Evolutionary conservation across 2,113 vertebrate species (phyloP), one percentile per base, ranked within the genome.

Genomic region (Gymnogyps californianus): DNA sequence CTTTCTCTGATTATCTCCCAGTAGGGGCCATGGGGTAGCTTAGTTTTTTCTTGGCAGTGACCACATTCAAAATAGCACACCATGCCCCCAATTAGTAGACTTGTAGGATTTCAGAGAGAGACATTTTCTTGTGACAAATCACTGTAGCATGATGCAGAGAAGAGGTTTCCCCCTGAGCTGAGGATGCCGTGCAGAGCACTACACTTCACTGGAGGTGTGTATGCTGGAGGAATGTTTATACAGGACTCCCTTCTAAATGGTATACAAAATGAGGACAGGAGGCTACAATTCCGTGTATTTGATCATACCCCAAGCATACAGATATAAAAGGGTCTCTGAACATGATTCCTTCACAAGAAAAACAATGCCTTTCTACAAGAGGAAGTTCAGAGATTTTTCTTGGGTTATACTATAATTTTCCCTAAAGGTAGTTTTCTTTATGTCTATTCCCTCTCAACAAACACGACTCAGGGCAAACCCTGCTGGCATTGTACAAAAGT

Each of bases 1-100:
- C 12, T 31, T 85, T 61, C 34, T 74, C 31, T 83, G 62, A 32
- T 57, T 55, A n/a, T 87, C 87, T 62, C 74, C 61, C 29, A 21
- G 8, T 0, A 47, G 57, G 13, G 5, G 3, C 8, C 13, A 8
- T 6, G 13, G 9, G 16, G 10, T 9, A 42, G 51, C 34, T 44
- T 10, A 9, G 3, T 66, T 81, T 86, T 74, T 47, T 42, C 46
- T 61, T 64, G 67, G 10, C 42, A 64, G n/a, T 40, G 34, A 32
- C 42, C 46, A 44, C 7, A 5, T 22, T 62, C 11, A 49, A 38
- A 36, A 86, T 49, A 91, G 7, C 49, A n/a, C 32, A 74, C 13
- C 19, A 11, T 47, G 47, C 5, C 15, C 49, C 25, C 17, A 34
- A 0, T 51, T 22, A 47, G 28, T 7, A n/a, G 44, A 61, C 7